Evolutionary conservation across 2,797 vertebrate genomes (phyloP), one percentile per base, ranked within the genome.

Genomic region (Erithacus rubecula): DNA sequence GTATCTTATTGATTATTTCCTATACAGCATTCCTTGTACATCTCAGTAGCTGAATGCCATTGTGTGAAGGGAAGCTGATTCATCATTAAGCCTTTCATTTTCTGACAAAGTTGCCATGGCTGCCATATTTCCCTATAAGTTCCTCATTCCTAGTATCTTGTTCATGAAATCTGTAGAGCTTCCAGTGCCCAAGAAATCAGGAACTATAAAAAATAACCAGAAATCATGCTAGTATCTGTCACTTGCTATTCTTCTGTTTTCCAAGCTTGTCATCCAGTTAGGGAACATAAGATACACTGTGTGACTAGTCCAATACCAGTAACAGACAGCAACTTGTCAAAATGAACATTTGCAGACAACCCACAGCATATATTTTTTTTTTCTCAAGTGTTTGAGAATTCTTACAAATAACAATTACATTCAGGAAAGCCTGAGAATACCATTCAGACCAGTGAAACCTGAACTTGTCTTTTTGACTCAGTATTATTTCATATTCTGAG

Each of bases 281-380:
- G 86, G 64, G 95, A 95, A 95, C 83, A 93, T 83, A 76, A 95
- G 74, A 96, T 76, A 94, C 85, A 69, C 59, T 78, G 77, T 95
- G 91, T 96, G 94, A 96, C 74, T 94, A 91, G 95, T 96, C 95
- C 96, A 96, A 93, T 90, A 96, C 90, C 85, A 95, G 80, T 94
- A 95, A 96, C 95, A 96, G 96, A 96, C 93, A 96, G 93, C 90
- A 90, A 81, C 90, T 95, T 96, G 96, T 96, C 96, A 96, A 95
- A 95, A 94, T 95, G 91, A 96, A 96, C 96, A 96, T 96, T 96
- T 96, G 94, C 91, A 95, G 94, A 88, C 96, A 96, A 78, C 95
- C 90, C 95, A 96, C 95, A 94, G 91, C 77, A 90, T 53, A 77
- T 37, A n/a, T n/a, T 75, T 36, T 46, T 52, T 67, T 82, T 80